Evolutionary conservation across 1,140 invertebrate species (phyloP), one percentile per base, ranked within the genome.

Genomic region (Trichogramma pretiosum): DNA sequence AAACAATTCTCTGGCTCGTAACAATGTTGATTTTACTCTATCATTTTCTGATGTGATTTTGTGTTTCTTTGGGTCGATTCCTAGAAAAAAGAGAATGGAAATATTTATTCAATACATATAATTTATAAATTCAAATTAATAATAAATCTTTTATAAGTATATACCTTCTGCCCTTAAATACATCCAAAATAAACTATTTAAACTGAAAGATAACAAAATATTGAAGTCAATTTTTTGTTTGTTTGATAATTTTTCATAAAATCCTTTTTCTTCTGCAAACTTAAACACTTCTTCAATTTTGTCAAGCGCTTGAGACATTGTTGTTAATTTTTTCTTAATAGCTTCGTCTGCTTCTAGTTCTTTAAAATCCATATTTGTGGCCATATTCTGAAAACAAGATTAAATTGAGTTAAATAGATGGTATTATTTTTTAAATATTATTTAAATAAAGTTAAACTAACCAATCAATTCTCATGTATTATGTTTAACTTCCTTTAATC

Each of bases 151-250:
- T 45, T 21, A 28, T 24, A 37, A 43, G n/a, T 21, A 19, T 22
- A 51, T 62, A 62, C 73, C 73, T 61, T 70, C 60, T 24, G 63
- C 54, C 38, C 67, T 60, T 17, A 73, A 43, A 46, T 74, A 70
- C 68, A 75, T 68, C 73, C 73, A 76, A 56, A 73, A 74, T 14
- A 74, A 56, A 53, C 68, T 67, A 24, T 74, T 75, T 1, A 75
- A 35, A 48, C 64, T 54, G 47, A 70, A 76, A 8, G 73, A 71
- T 56, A 74, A 61, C 13, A 74, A 54, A 18, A 73, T 56, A 57
- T 75, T 70, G 42, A 65, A 69, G 35, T 73, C 65, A 10, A 74
- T 66, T 64, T 74, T 74, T 13, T 75, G 63, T 16, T 54, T 11
- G 36, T 66, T 63, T 14, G 63, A 58, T 7, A 76, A 53, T 24